These are phyloP conservation scores for Gastrophysa polygoni DNA, from an alignment of 2,888 invertebrate genomes.

Conservation along the genomic window DNA sequence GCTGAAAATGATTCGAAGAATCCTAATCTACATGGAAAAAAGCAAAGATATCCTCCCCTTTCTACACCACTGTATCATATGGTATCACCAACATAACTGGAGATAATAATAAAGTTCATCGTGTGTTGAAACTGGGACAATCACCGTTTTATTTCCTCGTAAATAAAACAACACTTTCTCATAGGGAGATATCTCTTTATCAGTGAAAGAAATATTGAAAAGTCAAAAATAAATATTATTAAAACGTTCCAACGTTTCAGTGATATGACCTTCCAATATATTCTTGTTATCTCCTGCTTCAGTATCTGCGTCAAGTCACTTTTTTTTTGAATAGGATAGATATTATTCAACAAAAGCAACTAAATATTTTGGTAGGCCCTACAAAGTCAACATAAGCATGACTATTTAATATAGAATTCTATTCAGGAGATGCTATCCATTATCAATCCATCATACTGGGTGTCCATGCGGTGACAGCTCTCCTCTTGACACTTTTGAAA, in stretches of 20 bases:
- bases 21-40: too few species aligned
- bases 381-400: neutral
- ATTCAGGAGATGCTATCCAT: too few species aligned
- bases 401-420: too few species aligned
- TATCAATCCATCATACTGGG: too few species aligned
- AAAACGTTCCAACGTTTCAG: neutral
- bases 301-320: neutral
- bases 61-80: neutral
- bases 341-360: neutral
- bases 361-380: neutral
- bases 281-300: neutral
- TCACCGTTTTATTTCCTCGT: conserved; percentile 13
- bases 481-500: too few species aligned
- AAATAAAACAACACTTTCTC: conserved; percentile 11
- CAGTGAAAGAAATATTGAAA: neutral
- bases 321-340: neutral
- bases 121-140: conserved; percentile 17
- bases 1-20: too few species aligned
- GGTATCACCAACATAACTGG: conserved; percentile 7
- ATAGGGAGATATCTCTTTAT: conserved; percentile 7
- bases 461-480: too few species aligned
- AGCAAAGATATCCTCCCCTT: too few species aligned
- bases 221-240: neutral
- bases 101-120: conserved; percentile 14
- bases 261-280: neutral